Base-by-base conservation (phyloP, 2,888 invertebrate species). In the Torymus aiolomorphi region DNA sequence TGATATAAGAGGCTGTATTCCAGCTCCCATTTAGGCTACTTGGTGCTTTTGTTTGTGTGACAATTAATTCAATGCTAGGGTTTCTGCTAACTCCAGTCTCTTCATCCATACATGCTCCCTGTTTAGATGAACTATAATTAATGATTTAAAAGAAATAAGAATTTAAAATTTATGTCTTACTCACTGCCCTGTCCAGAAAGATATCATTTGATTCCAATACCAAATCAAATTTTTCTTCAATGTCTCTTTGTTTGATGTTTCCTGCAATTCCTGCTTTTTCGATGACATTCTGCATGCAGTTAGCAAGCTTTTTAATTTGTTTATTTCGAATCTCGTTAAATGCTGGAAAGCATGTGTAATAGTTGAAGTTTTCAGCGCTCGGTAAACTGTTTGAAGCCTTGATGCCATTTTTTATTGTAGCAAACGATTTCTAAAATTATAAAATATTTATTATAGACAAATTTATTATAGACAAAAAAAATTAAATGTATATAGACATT, bases 141-240 rank as follows among this genome's bases (percentile, higher is more conserved):
- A 4, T 18, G 14, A 66, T 52, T 14, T 14, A 24, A 1, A 59
- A 31, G 12, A 65, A 51, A 66, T 16, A 51, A 52, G 57, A 59
- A 63, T n/a, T 59, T 51, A 49, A 18, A 54, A 54, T 70, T 75
- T 69, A 13, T 20, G 59, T 2, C 51, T n/a, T 31, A 84, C 94
- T 93, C 87, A 95, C 95, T 70, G 96, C 94, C 87, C 94, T 93
- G 88, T 98, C 97, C 69, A 97, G 91, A 80, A 97, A 92, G 66
- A 93, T 92, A 90, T 98, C 97, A 91, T 97, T 97, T 14, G 94
- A 94, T 86, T 97, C 97, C 42, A 95, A 91, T 13, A 98, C 88
- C 84, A 95, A 92, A 82, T 97, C 97, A 85, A 94, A 94, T 87
- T 94, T 93, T 83, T 95, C 94, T 70, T 95, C 94, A 1, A 91